These are phyloP conservation scores for Clitarchus hookeri DNA, from an alignment of 2,888 invertebrate genomes.

Conservation along the genomic window DNA sequence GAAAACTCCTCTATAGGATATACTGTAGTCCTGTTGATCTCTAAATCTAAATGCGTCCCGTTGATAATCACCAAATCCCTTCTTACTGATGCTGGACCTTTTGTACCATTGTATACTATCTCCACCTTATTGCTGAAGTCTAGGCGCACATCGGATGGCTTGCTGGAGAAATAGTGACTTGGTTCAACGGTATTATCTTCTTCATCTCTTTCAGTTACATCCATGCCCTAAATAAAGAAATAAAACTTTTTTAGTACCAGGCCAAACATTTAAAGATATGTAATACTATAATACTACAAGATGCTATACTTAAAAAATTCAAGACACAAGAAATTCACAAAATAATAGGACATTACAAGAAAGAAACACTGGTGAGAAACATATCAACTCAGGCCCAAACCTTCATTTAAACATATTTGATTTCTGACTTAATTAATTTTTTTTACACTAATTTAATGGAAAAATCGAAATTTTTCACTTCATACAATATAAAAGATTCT, in stretches of 20 bases:
- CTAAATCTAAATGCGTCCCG: conserved; percentile 2
- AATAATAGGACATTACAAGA: too few relatives aligned
- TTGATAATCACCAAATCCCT: background rate
- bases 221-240: background rate
- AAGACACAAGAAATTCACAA: too few relatives aligned
- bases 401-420: too few relatives aligned
- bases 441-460: background rate
- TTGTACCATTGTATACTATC: conserved; percentile 11
- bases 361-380: too few relatives aligned
- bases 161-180: background rate
- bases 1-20: background rate
- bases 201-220: background rate
- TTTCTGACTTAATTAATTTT: background rate
- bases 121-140: conserved; percentile 12
- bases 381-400: too few relatives aligned
- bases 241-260: background rate
- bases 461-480: too few relatives aligned
- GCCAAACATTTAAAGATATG: too few relatives aligned
- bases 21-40: conserved; percentile 12
- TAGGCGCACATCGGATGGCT: background rate
- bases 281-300: too few relatives aligned
- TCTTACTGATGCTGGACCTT: background rate
- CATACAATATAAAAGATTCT: too few relatives aligned
- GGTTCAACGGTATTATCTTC: background rate
- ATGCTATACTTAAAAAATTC: too few relatives aligned